phyloP scores from a whole-genome alignment of 1,140 invertebrate species.

The Drosophila ambigua region DNA sequence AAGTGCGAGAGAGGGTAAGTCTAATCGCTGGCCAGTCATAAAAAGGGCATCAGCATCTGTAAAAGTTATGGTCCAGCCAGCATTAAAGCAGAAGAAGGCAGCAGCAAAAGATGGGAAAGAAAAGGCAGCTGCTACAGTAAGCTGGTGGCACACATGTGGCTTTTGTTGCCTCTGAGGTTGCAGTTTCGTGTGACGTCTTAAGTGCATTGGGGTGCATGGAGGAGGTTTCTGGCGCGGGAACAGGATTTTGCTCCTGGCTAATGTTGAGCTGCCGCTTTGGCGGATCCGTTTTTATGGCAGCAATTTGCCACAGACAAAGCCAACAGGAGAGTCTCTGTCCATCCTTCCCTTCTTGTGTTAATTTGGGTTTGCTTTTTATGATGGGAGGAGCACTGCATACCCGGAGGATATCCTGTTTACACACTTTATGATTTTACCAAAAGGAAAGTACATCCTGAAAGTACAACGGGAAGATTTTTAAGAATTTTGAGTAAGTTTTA shows the following conservation, averaged over 20 bases:
- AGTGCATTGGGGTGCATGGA: constrained; percentile 59
- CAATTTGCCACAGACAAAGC: constrained; percentile 48
- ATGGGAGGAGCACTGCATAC: neutral
- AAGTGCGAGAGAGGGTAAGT: constrained; percentile 49
- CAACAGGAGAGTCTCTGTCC: constrained; percentile 6
- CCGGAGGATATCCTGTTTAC: too few relatives aligned
- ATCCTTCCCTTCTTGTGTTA: constrained; percentile 2
- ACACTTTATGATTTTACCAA: constrained; percentile 29
- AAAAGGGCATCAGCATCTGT: constrained; percentile 24
- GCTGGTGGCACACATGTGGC: constrained; percentile 57
- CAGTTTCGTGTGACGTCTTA: constrained; percentile 72
- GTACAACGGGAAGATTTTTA: too few relatives aligned
- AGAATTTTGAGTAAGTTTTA: too few relatives aligned
- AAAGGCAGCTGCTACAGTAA: too few relatives aligned
- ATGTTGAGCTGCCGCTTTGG: constrained; percentile 41
- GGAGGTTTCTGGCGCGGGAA: constrained; percentile 18
- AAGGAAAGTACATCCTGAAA: too few relatives aligned
- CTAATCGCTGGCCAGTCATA: constrained; percentile 72
- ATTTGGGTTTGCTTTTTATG: constrained; percentile 1
- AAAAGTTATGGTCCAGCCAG: constrained; percentile 57
- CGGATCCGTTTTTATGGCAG: constrained; percentile 38
- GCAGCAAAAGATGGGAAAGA: constrained; percentile 3
- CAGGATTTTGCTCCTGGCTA: constrained; percentile 1
- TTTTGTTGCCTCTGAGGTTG: constrained; percentile 43
- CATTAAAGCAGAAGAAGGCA: constrained; percentile 36